phyloP scores from a whole-genome alignment of 2,113 vertebrate genomes.

The Entelurus aequoreus region DNA sequence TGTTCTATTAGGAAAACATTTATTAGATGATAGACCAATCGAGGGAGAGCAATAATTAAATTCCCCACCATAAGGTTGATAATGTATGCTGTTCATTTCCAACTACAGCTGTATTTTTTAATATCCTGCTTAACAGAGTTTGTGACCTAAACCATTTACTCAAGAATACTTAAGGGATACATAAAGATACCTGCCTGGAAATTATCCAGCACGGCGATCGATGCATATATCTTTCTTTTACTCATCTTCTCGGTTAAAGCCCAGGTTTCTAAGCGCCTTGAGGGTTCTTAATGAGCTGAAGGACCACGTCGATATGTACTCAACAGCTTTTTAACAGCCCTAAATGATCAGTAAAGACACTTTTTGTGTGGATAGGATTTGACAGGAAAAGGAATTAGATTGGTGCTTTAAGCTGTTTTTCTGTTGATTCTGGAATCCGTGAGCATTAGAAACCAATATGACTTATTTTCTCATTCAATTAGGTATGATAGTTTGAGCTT shows the following conservation, averaged over 20 bases:
- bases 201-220: slow-evolving; percentile 14
- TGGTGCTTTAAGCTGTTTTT: neutral
- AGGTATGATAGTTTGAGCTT: no score
- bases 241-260: neutral
- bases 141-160: slow-evolving; percentile 29
- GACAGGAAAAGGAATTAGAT: neutral
- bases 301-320: no score
- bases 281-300: no score
- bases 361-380: neutral
- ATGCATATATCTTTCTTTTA: slow-evolving; percentile 28
- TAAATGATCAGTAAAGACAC: neutral
- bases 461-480: no score
- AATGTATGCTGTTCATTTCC: slow-evolving; percentile 6
- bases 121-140: slow-evolving; percentile 28
- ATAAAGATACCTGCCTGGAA: slow-evolving; percentile 19
- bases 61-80: slow-evolving; percentile 1
- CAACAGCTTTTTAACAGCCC: no score
- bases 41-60: neutral
- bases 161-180: slow-evolving; percentile 6
- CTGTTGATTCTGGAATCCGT: no score
- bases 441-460: neutral
- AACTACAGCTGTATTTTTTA: slow-evolving; percentile 15
- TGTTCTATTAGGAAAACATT: neutral
- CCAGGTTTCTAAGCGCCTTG: no score
- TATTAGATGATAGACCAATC: neutral